Evolutionary conservation across 2,113 vertebrate species (phyloP).

Genomic region (Albula glossodonta): DNA sequence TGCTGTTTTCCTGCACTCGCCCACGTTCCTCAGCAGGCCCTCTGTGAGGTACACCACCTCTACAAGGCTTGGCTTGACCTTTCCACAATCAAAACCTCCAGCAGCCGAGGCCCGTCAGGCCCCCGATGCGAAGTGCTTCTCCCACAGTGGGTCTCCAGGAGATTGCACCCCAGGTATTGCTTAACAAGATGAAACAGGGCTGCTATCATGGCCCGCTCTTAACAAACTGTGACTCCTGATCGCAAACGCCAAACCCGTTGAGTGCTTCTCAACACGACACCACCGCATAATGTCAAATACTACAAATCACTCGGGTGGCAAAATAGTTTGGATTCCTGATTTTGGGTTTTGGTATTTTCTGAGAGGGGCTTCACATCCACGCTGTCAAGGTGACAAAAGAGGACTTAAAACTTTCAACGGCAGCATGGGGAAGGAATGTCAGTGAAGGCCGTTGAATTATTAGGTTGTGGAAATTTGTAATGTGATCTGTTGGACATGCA

Average conservation of each 20-base stretch:
- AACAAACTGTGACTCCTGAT: slow-evolving; percentile 40
- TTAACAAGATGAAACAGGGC: slow-evolving; percentile 48
- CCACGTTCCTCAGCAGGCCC: slow-evolving; percentile 25
- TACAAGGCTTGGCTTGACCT: slow-evolving; percentile 49
- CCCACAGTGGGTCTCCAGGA: slow-evolving; percentile 20
- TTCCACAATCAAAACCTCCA: slow-evolving; percentile 49
- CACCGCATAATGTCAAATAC: neutral
- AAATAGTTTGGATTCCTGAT: neutral
- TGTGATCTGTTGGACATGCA: neutral
- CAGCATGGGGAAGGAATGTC: neutral
- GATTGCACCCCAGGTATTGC: slow-evolving; percentile 42
- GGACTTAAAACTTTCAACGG: neutral
- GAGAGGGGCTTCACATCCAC: neutral
- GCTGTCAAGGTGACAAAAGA: neutral
- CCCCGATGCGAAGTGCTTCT: slow-evolving; percentile 43
- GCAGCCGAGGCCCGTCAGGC: slow-evolving; percentile 44
- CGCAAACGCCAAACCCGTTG: slow-evolving; percentile 28
- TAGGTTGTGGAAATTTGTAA: neutral
- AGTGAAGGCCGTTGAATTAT: neutral
- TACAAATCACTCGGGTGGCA: neutral
- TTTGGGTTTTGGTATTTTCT: neutral
- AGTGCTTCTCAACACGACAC: slow-evolving; percentile 3
- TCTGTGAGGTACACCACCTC: slow-evolving; percentile 31
- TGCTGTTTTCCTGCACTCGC: slow-evolving; percentile 15
- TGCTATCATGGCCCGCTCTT: slow-evolving; percentile 44